A percentile compares a stretch with the other conserved stretches of the same genome.
These are phyloP conservation scores for Hyperopisus bebe DNA, from an alignment of 2,113 vertebrate genomes.

Conservation along the genomic window DNA sequence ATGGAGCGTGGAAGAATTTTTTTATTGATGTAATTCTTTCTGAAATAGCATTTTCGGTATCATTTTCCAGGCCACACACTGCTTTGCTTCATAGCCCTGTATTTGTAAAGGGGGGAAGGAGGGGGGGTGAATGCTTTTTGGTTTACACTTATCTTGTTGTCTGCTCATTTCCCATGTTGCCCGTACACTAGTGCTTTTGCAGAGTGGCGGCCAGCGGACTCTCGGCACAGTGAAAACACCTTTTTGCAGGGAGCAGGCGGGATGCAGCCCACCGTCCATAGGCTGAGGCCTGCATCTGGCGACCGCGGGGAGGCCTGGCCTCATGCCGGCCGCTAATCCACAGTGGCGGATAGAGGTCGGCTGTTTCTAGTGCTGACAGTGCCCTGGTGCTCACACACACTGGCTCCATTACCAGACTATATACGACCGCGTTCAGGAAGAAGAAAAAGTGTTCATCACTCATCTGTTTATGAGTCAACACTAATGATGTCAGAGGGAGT, in stretches of 20 bases:
- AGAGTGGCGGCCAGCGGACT: conserved; percentile 21
- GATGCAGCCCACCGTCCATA: conserved; percentile 7
- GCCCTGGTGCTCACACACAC: conserved; percentile 36
- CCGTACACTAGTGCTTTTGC: conserved; percentile 33
- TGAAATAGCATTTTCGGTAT: conserved; percentile 4
- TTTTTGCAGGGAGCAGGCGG: conserved; percentile 20
- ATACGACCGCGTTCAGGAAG: conserved; percentile 28
- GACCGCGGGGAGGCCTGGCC: conserved; percentile 21
- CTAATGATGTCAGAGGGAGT: conserved; percentile 41
- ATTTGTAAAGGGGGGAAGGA: not conserved
- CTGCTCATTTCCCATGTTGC: conserved; percentile 16
- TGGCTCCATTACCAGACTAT: conserved; percentile 41
- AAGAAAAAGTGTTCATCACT: conserved; percentile 39
- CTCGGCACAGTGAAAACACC: conserved; percentile 26
- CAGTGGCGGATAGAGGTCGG: conserved; percentile 39
- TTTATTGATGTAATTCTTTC: conserved; percentile 6
- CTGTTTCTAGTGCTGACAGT: conserved; percentile 47
- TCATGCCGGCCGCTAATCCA: conserved; percentile 28
- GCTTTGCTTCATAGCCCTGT: not conserved
- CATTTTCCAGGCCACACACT: not conserved
- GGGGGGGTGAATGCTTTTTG: not conserved
- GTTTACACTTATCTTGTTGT: not conserved
- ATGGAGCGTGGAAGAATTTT: conserved; percentile 12
- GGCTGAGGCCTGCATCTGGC: conserved; percentile 28
- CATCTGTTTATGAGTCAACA: conserved; percentile 47